Evolutionary conservation across 1,140 invertebrate species (phyloP).

Genomic region (Papilio glaucus): DNA sequence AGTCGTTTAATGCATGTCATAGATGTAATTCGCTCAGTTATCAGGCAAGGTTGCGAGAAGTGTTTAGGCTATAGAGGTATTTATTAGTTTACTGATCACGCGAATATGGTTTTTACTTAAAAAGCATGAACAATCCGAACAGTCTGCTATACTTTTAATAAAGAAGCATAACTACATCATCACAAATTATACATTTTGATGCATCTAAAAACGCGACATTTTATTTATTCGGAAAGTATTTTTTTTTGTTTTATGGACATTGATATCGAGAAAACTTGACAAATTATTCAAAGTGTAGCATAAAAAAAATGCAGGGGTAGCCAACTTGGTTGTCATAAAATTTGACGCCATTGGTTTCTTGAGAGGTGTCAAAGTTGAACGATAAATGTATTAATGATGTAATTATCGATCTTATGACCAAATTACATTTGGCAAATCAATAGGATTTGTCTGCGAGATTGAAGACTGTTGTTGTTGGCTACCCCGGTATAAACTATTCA

Average conservation of each 20-base stretch:
- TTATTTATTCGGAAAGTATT: not conserved
- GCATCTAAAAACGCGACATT: not conserved
- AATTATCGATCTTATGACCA: too few species aligned
- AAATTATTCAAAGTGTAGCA: not conserved
- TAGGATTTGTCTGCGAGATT: too few species aligned
- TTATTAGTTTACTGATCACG: constrained; percentile 42
- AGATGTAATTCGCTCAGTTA: constrained; percentile 69
- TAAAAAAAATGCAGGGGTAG: constrained; percentile 2
- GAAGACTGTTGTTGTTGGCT: not conserved
- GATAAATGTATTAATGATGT: not conserved
- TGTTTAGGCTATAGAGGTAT: constrained; percentile 49
- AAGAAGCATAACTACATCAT: not conserved
- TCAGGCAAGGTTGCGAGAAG: constrained; percentile 54
- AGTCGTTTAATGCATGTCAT: constrained; percentile 79
- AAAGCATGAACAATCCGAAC: not conserved
- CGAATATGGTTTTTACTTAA: constrained; percentile 10
- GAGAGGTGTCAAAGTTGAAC: not conserved
- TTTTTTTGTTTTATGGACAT: not conserved
- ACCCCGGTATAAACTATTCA: not conserved
- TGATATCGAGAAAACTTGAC: not conserved
- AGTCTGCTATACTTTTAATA: not conserved
- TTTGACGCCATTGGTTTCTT: not conserved
- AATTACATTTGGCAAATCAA: too few species aligned
- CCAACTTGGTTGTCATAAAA: not conserved
- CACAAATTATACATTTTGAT: not conserved